Evolutionary conservation across 2,888 invertebrate genomes (phyloP), one percentile per base, ranked within the genome.

Genomic region (Scotopteryx bipunctaria): DNA sequence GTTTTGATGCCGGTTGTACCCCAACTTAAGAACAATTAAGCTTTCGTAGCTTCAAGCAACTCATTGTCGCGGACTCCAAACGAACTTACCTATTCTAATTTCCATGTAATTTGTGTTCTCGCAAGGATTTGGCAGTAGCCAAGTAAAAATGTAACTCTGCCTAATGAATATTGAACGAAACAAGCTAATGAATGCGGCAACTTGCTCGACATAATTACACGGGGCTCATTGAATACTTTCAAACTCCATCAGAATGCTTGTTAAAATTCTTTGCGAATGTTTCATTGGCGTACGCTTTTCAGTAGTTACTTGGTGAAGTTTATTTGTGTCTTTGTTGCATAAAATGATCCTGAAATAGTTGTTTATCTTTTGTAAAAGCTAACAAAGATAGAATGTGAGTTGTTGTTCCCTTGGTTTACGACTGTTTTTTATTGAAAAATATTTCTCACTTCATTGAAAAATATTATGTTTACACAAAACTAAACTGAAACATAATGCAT

Each of bases 141-240:
- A 74, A 77, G 75, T 78, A 80, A 79, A 81, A 81, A 81, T 76
- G 73, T 71, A 68, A 70, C 73, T 23, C 29, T 32, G 51, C 61
- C 74, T 80, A 76, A 75, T 86, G 84, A 87, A 86, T 86, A 83
- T 83, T 85, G 80, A 83, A 77, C 73, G 78, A 70, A 73, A 80
- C 78, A 72, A 64, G 57, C 71, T 85, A 84, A 84, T 81, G 76
- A 82, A 83, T 77, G 79, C 80, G 69, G 67, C 71, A 80, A 82
- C 73, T 82, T 84, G 69, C 73, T 78, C 73, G 67, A 80, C 78
- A 80, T 84, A 78, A 86, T 86, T 83, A 82, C 76, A 67, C 66
- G 63, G 71, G 65, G 73, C 78, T 83, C 82, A 82, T 82, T 82
- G 81, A 85, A 83, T 83, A 78, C 80, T 81, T 83, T 70, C 66